Evolutionary conservation across 2,888 invertebrate genomes (phyloP), one percentile per base, ranked within the genome.

Genomic region (Trissolcus japonicus): DNA sequence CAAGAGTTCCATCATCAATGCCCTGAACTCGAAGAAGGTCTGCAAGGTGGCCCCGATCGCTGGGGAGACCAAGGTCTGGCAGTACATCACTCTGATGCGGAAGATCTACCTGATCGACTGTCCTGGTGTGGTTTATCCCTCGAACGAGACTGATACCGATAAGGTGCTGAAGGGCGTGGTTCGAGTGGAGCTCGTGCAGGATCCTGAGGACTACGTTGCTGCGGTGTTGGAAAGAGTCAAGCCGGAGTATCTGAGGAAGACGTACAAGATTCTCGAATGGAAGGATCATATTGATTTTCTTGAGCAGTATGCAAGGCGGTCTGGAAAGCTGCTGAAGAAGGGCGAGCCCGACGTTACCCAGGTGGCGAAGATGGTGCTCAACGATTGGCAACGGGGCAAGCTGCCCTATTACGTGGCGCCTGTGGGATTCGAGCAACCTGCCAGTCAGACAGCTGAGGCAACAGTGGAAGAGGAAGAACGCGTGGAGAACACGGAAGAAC

Each of bases 1-100:
- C 0, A 99, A 99, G 90, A 98, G 98, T 78, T 99, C 99, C 0
- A 94, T 99, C 6, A 99, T 99, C 80, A 99, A 99, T 89, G 97
- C 99, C 0, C 90, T 99, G 67, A 92, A 97, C 66, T 95, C 96
- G 9, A 98, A 98, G 86, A 98, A 99, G 90, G 99, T 99, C 0
- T 99, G 99, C 89, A 99, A 98, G 89, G 98, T 95, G 0, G 99
- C 99, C 4, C 99, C 99, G 0, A 97, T 99, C 84, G 99, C 99
- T 69, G 99, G 99, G 4, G 96, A 97, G 90, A 97, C 96, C 0
- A 97, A 97, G 91, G 98, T 99, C 1, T 99, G 99, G 99, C 99
- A 99, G 89, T 99, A 99, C 87, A 98, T 99, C 50, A 98, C 99
- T 0, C 90, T 99, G 63, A 99, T 99, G 99, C 94, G 93, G 83